Base-by-base conservation (phyloP, 2,888 invertebrate genomes). In the Agrotis puta region DNA sequence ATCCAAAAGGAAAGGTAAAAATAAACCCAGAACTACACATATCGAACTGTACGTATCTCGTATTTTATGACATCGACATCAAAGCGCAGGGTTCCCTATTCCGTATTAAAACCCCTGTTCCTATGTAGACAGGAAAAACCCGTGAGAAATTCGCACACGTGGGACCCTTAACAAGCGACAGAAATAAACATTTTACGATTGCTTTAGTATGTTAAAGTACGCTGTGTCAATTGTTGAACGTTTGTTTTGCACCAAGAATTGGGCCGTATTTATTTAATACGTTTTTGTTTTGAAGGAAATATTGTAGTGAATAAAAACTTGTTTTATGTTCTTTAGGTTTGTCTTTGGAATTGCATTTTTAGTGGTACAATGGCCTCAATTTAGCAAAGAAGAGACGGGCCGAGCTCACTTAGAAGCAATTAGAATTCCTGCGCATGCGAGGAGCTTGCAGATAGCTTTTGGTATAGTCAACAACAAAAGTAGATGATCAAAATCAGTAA, bases 101-200 rank as follows among this genome's bases (percentile, higher is more conserved):
- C 54, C 54, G 67, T 82, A 67, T 81, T 77, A 78, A 77, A 79
- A 67, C 45, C 48, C 66, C 61, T 64, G 72, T 77, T 71, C 71
- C 78, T 51, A 72, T 57, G 61, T 78, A 65, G 53, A 54, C 66
- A 69, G 68, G 68, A 59, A 74, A 84, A 72, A 73, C 67, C 47
- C 54, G 62, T 69, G 78, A 69, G 64, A 69, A 71, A 61, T 47
- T 74, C 59, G 39, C 56, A 53, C 79, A 82, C 68, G 71, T 76
- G 83, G 80, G 77, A 62, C 83, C 62, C n/a, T 65, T 85, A 74
- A 85, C 77, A 80, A 83, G 85, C 74, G 68, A 66, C 80, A 68
- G 70, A 70, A 70, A 83, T 85, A 83, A 83, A 85, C 81, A 83
- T 83, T 83, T 83, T 83, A 83, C 80, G 85, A 83, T 83, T 80